Percentiles rank a stretch among this genome's conserved stretches.
Evolutionary conservation across 1,140 invertebrate species (phyloP).

Genomic region (Bombyx mori): ASM3026992v2 NC_085121.1:13257501-13258000

Average conservation of each 20-base stretch:
- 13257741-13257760: slow-evolving; percentile 69
- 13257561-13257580: too few relatives aligned
- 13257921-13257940: slow-evolving; percentile 71
- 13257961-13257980: slow-evolving; percentile 64
- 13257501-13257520: too few relatives aligned
- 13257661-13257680: too few relatives aligned
- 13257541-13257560: too few relatives aligned
- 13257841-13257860: slow-evolving; percentile 68
- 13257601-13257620: too few relatives aligned
- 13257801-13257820: slow-evolving; percentile 70
- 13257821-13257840: slow-evolving; percentile 69
- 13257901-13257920: slow-evolving; percentile 71
- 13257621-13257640: too few relatives aligned
- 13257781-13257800: slow-evolving; percentile 67
- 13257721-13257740: slow-evolving; percentile 67
- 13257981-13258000: slow-evolving; percentile 53
- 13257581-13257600: too few relatives aligned
- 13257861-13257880: slow-evolving; percentile 72
- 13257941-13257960: slow-evolving; percentile 71
- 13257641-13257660: too few relatives aligned
- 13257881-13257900: slow-evolving; percentile 72
- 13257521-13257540: too few relatives aligned
- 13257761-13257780: slow-evolving; percentile 67
- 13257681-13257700: too few relatives aligned
- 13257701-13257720: slow-evolving; percentile 59